A percentile compares a stretch with the other conserved stretches of the same genome.
These are phyloP conservation scores for Chaetoderma sp. DNA, from an alignment of 2,888 invertebrate genomes.

Conservation along the genomic window DNA sequence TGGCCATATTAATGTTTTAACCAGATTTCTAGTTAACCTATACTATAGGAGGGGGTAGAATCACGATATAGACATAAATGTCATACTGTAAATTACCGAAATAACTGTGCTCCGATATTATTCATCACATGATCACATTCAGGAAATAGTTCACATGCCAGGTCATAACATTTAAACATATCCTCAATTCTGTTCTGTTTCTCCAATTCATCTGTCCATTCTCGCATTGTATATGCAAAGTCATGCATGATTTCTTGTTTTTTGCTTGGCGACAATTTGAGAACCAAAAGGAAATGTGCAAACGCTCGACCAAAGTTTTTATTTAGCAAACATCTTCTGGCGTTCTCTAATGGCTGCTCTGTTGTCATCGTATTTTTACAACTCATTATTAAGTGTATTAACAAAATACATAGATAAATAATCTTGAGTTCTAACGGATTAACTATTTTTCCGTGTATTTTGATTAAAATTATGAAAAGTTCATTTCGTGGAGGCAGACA, in stretches of 20 bases:
- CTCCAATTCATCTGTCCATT: constrained; percentile 53
- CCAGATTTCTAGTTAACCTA: no score
- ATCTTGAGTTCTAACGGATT: no score
- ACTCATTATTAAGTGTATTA: no score
- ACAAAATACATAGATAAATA: no score
- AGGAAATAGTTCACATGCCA: constrained; percentile 70
- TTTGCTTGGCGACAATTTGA: constrained; percentile 46
- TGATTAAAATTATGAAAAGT: no score
- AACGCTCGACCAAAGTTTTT: constrained; percentile 54
- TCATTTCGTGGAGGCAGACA: no score
- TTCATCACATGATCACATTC: constrained; percentile 71
- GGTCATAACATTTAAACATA: constrained; percentile 53
- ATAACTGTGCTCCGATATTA: constrained; percentile 72
- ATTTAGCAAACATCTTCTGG: constrained; percentile 39
- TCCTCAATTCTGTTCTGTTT: constrained; percentile 43
- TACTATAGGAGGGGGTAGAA: no score
- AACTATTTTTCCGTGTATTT: no score
- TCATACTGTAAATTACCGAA: constrained; percentile 70
- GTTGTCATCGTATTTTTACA: constrained; percentile 28
- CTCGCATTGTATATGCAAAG: constrained; percentile 47
- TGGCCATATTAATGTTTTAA: no score
- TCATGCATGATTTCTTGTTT: constrained; percentile 41
- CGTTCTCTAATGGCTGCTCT: constrained; percentile 40
- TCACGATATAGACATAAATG: no score
- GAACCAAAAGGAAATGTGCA: constrained; percentile 52